Percentiles rank a stretch among this genome's conserved stretches.
Conservation (phyloP, 2,888 invertebrate genomes). For the Ferrisia virgata region DNA sequence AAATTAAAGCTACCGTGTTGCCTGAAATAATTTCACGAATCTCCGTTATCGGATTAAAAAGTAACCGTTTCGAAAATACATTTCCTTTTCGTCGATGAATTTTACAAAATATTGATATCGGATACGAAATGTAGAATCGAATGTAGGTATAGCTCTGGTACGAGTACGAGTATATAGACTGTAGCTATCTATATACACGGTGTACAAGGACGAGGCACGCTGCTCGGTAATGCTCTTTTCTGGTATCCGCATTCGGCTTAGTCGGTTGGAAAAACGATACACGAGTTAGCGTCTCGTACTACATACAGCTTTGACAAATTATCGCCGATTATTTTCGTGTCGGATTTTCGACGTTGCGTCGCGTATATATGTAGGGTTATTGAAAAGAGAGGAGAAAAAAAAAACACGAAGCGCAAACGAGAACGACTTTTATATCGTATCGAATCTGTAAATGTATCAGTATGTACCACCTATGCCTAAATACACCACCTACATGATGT, state of each 20-base stretch:
- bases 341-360: neutral
- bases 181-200: too few species aligned
- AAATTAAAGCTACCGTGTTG: constrained; percentile 37
- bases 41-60: constrained; percentile 41
- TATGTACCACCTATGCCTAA: too few species aligned
- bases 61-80: constrained; percentile 34
- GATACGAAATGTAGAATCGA: constrained; percentile 3
- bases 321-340: constrained; percentile 9
- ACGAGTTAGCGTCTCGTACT: neutral
- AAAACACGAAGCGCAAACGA: neutral
- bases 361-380: too few species aligned
- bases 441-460: neutral
- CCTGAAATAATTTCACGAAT: constrained; percentile 40
- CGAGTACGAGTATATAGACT: too few species aligned
- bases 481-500: too few species aligned
- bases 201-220: neutral
- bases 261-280: neutral
- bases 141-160: too few species aligned
- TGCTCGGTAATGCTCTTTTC: neutral
- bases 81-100: constrained; percentile 33
- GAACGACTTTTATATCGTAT: neutral
- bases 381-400: too few species aligned
- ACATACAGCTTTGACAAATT: neutral
- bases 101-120: constrained; percentile 30
- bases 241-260: neutral